These are phyloP conservation scores for Drosophila pandora DNA, from an alignment of 1,140 invertebrate genomes.

Conservation along the genomic window DNA sequence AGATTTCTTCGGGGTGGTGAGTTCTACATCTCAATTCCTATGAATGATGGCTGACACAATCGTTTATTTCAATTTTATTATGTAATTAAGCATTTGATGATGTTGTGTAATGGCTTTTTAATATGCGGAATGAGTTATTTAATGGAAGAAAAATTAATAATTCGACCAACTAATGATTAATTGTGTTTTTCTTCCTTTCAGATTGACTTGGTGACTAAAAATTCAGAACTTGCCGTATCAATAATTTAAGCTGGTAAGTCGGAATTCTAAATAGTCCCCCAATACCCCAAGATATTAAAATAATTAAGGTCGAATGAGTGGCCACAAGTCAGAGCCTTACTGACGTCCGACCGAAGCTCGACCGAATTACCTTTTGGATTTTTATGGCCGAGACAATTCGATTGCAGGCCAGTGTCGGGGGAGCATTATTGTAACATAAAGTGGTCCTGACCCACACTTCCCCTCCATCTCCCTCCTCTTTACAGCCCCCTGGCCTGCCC, in stretches of 20 bases:
- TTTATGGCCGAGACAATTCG: conserved; percentile 82
- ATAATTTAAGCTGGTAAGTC: conserved; percentile 33
- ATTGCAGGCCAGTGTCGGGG: conserved; percentile 71
- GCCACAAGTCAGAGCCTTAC: conserved; percentile 3
- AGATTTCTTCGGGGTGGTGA: conserved; percentile 17
- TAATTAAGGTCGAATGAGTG: conserved; percentile 24
- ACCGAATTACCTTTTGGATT: conserved; percentile 79
- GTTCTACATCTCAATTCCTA: conserved; percentile 31
- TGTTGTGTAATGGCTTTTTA: conserved; percentile 9
- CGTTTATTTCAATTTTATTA: conserved; percentile 17
- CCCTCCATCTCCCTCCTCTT: neutral
- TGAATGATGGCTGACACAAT: conserved; percentile 31
- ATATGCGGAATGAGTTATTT: neutral
- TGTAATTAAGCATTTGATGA: conserved; percentile 19
- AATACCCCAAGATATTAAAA: conserved; percentile 7
- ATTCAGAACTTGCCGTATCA: neutral
- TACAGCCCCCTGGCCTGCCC: conserved; percentile 11
- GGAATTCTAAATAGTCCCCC: conserved; percentile 15
- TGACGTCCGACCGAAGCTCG: conserved; percentile 5
- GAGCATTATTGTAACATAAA: conserved; percentile 82
- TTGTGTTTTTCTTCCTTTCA: conserved; percentile 3
- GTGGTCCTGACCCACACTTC: conserved; percentile 48
- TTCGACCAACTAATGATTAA: neutral
- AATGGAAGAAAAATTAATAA: neutral
- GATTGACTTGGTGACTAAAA: neutral